Evolutionary conservation across 2,888 invertebrate species (phyloP).

Genomic region (Lepidonotus clava): DNA sequence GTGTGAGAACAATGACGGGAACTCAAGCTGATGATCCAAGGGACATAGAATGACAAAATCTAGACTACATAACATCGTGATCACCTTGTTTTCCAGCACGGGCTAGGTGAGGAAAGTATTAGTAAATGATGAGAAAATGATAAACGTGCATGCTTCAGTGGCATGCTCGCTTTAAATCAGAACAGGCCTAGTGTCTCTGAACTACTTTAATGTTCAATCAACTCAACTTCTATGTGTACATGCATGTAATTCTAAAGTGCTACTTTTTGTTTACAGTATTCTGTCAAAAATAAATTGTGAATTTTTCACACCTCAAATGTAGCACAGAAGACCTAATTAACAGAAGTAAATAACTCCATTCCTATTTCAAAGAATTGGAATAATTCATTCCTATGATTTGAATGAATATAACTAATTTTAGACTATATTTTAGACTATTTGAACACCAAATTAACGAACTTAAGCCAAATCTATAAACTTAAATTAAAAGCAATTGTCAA

Average conservation of each 20-base stretch:
- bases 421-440: too few species aligned
- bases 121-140: background rate
- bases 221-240: background rate
- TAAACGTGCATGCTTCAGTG: constrained; percentile 1
- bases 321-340: too few species aligned
- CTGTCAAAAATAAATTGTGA: too few species aligned
- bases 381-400: background rate
- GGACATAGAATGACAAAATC: background rate
- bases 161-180: background rate
- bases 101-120: constrained; percentile 17
- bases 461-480: too few species aligned
- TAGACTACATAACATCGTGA: constrained; percentile 19
- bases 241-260: background rate
- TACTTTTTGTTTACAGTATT: background rate
- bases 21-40: background rate
- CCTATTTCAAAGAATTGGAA: too few species aligned
- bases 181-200: background rate
- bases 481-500: too few species aligned
- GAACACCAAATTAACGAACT: too few species aligned
- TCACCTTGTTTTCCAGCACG: constrained; percentile 55
- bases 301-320: too few species aligned
- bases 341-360: too few species aligned
- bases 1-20: background rate
- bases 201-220: background rate
- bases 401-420: background rate